phyloP scores from a whole-genome alignment of 2,888 invertebrate species.

The Pimpla rufipes region DNA sequence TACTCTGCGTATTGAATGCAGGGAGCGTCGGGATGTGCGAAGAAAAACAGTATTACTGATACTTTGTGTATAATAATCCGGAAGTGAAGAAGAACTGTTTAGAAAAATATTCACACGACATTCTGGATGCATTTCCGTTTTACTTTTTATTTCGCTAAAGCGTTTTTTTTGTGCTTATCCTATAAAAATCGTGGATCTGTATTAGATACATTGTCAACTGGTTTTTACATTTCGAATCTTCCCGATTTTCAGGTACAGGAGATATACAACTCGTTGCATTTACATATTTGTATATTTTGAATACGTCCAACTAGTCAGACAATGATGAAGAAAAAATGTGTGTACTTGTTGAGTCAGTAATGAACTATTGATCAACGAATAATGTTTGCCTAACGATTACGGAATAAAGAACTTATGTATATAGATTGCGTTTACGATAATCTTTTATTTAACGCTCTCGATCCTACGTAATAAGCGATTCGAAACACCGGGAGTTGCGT shows the following conservation, averaged over 20 bases:
- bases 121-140: background rate
- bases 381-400: background rate
- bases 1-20: background rate
- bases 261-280: background rate
- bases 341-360: background rate
- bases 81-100: background rate
- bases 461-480: background rate
- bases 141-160: background rate
- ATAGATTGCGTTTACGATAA: background rate
- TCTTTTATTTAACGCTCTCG: background rate
- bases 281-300: slow-evolving; percentile 6
- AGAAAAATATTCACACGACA: background rate
- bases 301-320: slow-evolving; percentile 2
- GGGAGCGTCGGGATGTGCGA: background rate
- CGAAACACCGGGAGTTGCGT: background rate
- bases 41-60: background rate
- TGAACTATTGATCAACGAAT: background rate
- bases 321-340: background rate
- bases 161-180: background rate
- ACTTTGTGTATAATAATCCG: background rate
- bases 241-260: background rate
- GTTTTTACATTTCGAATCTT: slow-evolving; percentile 6
- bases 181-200: background rate
- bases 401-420: slow-evolving; percentile 12
- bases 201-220: background rate